These are phyloP conservation scores for Nesometra sesokonis DNA, from an alignment of 35 echinoderm and acorn worm species.

Conservation along the genomic window DNA sequence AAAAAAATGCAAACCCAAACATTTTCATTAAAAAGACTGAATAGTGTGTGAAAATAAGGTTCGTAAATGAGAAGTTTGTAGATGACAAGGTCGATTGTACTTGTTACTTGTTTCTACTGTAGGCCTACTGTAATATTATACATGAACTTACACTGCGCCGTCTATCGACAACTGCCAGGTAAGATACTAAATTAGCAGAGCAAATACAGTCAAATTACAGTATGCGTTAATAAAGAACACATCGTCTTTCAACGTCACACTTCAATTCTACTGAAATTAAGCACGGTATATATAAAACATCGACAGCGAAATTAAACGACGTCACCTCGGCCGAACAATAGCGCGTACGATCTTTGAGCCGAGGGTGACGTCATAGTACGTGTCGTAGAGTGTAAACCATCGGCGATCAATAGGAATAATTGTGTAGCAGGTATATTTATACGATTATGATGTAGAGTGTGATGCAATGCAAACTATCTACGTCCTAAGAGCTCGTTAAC, in stretches of 20 bases:
- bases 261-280: neutral
- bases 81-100: no score
- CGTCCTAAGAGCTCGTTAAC: neutral
- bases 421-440: neutral
- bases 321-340: neutral
- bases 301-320: neutral
- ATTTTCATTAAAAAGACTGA: no score
- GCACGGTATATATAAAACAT: neutral
- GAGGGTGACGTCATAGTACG: neutral
- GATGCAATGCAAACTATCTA: neutral
- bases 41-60: no score
- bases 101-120: no score
- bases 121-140: no score
- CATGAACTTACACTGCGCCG: no score
- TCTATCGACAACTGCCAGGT: no score
- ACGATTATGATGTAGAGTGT: no score
- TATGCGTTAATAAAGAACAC: neutral
- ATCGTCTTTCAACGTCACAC: neutral
- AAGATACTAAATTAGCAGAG: no score
- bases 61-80: no score
- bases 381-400: neutral
- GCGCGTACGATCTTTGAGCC: neutral
- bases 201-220: no score
- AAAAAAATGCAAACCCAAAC: no score
- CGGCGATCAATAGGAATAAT: neutral